Conservation (phyloP, 2,797 vertebrate genomes). For the Spondyliosoma cantharus region DNA sequence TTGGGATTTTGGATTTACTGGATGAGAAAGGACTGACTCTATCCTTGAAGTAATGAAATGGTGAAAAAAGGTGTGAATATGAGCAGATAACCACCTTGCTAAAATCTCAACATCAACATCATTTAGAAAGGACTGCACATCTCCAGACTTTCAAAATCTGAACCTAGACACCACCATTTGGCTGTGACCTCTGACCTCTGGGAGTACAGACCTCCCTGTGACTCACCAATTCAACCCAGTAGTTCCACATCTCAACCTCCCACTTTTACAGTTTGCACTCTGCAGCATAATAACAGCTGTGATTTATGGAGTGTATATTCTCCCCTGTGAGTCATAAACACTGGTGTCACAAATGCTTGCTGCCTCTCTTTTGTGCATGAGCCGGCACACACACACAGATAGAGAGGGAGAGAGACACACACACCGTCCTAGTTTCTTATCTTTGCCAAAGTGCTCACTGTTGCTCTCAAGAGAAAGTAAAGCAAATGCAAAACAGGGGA, state of each 20-base stretch:
- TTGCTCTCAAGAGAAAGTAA: conserved; percentile 10
- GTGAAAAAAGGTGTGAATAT: background rate
- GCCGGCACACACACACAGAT: background rate
- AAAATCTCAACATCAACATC: conserved; percentile 1
- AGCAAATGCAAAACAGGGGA: conserved; percentile 33
- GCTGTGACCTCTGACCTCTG: conserved; percentile 59
- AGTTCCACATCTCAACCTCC: conserved; percentile 47
- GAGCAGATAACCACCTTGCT: background rate
- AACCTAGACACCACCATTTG: conserved; percentile 16
- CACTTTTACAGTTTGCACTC: conserved; percentile 19
- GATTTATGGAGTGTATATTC: conserved; percentile 53
- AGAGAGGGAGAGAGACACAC: background rate
- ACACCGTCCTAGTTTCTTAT: conserved; percentile 14
- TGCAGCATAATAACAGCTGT: conserved; percentile 46
- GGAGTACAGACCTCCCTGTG: conserved; percentile 21
- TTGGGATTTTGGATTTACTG: background rate
- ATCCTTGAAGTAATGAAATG: background rate
- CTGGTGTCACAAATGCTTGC: conserved; percentile 20
- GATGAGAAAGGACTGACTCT: background rate
- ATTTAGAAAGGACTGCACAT: background rate
- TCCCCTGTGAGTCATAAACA: conserved; percentile 57
- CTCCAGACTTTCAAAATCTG: conserved; percentile 36
- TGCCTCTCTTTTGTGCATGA: background rate
- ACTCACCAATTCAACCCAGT: conserved; percentile 35
- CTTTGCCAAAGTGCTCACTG: conserved; percentile 7